Evolutionary conservation across 2,888 invertebrate species (phyloP).

Genomic region (Drosophila helvetica): DNA sequence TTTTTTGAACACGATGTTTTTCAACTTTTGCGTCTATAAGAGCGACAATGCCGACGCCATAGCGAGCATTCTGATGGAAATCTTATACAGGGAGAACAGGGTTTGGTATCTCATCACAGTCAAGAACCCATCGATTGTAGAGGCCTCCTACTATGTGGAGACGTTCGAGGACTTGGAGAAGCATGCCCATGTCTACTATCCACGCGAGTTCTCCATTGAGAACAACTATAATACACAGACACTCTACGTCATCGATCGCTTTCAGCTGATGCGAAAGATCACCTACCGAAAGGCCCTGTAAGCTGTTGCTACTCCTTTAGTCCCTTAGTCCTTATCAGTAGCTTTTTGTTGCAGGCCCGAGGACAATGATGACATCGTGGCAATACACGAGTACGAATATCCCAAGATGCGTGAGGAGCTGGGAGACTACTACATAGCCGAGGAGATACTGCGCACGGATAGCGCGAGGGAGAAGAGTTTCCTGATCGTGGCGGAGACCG

Average conservation of each 20-base stretch:
- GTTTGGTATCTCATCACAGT: constrained; percentile 59
- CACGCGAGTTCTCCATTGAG: constrained; percentile 54
- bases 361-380: constrained; percentile 90
- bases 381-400: constrained; percentile 86
- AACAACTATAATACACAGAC: constrained; percentile 60
- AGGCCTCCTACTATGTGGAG: constrained; percentile 41
- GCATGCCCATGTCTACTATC: constrained; percentile 58
- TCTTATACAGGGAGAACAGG: constrained; percentile 65
- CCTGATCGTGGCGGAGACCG: constrained; percentile 86
- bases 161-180: constrained; percentile 53
- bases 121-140: constrained; percentile 37
- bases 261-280: constrained; percentile 54
- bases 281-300: constrained; percentile 77
- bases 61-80: constrained; percentile 45
- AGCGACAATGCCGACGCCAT: constrained; percentile 45
- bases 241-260: constrained; percentile 60
- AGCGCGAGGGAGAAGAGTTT: constrained; percentile 59
- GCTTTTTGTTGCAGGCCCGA: constrained; percentile 86
- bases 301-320: constrained; percentile 16
- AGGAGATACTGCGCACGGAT: constrained; percentile 85
- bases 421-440: constrained; percentile 89
- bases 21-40: constrained; percentile 67
- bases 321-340: neutral
- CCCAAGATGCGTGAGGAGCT: constrained; percentile 85
- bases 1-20: constrained; percentile 66